phyloP scores from a whole-genome alignment of 37 sponge, comb jelly and placozoan genomes.

The Halichondria panicea region DNA sequence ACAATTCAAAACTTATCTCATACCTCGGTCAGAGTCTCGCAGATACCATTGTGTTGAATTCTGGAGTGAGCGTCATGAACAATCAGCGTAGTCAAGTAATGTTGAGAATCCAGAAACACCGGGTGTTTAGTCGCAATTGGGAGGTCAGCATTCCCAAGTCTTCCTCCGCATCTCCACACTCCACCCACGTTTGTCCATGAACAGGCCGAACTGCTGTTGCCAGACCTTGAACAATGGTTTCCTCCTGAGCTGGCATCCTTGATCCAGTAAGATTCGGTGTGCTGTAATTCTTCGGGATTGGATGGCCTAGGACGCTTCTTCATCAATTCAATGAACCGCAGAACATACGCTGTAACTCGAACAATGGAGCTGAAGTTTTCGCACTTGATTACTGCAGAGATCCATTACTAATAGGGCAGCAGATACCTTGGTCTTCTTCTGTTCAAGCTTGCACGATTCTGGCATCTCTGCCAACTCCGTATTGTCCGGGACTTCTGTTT shows the following conservation, averaged over 20 bases:
- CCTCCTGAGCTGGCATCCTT: not conserved
- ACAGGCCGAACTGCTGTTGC: not conserved
- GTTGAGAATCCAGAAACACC: not conserved
- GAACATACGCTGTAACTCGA: slow-evolving; percentile 30
- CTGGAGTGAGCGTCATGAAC: slow-evolving; percentile 13
- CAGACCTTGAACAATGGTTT: not conserved
- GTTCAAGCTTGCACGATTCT: slow-evolving; percentile 12
- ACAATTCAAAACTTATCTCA: slow-evolving; percentile 33
- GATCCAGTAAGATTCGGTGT: not conserved
- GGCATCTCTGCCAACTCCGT: not conserved
- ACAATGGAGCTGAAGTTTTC: slow-evolving; percentile 1
- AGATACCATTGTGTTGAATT: slow-evolving; percentile 28
- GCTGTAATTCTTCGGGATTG: not conserved
- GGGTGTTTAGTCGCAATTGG: slow-evolving; percentile 21
- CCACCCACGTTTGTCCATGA: not conserved
- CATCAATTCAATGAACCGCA: slow-evolving; percentile 1
- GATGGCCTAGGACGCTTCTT: slow-evolving; percentile 1
- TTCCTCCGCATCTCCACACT: slow-evolving; percentile 20
- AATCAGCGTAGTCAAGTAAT: slow-evolving; percentile 6
- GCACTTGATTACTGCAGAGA: not conserved
- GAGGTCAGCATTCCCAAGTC: slow-evolving; percentile 25
- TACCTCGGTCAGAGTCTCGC: slow-evolving; percentile 25
- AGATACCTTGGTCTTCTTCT: slow-evolving; percentile 11
- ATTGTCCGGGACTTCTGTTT: not conserved
- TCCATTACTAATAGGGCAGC: too few species aligned